Conservation (phyloP, 2,888 invertebrate species). For the Strigamia maritima region DNA sequence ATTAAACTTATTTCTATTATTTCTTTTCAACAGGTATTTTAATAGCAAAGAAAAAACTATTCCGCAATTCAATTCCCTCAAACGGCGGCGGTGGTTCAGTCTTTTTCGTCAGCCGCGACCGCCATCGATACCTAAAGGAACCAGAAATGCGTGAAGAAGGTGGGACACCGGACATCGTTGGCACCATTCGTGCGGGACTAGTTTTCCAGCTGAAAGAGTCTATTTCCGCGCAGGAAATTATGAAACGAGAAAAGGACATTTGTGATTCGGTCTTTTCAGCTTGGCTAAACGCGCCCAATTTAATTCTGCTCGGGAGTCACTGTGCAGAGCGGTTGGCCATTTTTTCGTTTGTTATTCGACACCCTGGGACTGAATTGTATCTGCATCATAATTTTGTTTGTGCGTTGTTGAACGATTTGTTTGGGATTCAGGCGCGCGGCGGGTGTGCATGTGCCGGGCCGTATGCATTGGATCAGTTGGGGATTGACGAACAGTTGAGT, state of each 20-base stretch:
- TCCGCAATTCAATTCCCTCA: constrained; percentile 57
- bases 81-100: constrained; percentile 58
- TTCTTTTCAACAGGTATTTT: neutral
- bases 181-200: constrained; percentile 77
- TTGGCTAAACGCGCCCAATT: constrained; percentile 44
- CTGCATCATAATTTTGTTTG: constrained; percentile 85
- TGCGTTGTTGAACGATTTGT: constrained; percentile 82
- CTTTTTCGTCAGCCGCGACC: constrained; percentile 56
- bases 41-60: constrained; percentile 62
- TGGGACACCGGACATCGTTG: constrained; percentile 71
- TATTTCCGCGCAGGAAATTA: constrained; percentile 69
- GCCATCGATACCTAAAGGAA: constrained; percentile 58
- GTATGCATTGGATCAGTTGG: constrained; percentile 76
- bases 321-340: constrained; percentile 64
- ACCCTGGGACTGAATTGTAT: constrained; percentile 69
- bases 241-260: constrained; percentile 55
- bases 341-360: constrained; percentile 80
- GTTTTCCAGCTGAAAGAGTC: constrained; percentile 81
- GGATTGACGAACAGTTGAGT: constrained; percentile 73
- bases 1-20: neutral
- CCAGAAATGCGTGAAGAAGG: constrained; percentile 67
- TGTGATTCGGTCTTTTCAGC: constrained; percentile 42
- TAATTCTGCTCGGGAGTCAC: constrained; percentile 26
- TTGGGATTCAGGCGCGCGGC: constrained; percentile 75
- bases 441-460: constrained; percentile 78